Conservation (phyloP, 2,888 invertebrate species). For the Habrosyne pyritoides region DNA sequence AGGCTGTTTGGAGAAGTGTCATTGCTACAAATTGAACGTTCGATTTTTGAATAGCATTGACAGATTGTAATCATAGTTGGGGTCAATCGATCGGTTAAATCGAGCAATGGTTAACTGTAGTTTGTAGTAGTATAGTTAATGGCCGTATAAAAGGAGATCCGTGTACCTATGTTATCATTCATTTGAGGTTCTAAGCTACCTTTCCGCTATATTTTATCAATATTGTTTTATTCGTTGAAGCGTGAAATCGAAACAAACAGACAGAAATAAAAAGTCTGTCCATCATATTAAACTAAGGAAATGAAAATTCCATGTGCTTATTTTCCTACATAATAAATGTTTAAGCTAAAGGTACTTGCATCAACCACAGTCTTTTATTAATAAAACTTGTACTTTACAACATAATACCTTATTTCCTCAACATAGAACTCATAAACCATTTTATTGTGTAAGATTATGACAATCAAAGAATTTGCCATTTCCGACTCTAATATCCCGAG, state of each 20-base stretch:
- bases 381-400: background rate
- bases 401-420: background rate
- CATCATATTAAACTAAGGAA: background rate
- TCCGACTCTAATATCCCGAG: background rate
- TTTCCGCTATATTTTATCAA: background rate
- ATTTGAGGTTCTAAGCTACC: background rate
- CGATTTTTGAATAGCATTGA: conserved; percentile 5
- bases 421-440: background rate
- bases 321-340: background rate
- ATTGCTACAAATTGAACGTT: background rate
- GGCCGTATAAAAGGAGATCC: too few relatives aligned
- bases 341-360: too few relatives aligned
- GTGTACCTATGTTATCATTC: too few relatives aligned
- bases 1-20: conserved; percentile 8
- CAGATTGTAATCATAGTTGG: background rate
- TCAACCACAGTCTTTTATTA: too few relatives aligned
- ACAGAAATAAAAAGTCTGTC: background rate
- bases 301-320: background rate
- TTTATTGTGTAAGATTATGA: background rate
- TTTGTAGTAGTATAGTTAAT: too few relatives aligned
- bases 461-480: background rate
- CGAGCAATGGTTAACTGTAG: background rate
- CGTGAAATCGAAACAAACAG: background rate
- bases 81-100: background rate
- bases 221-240: background rate